phyloP scores from a whole-genome alignment of 2,113 vertebrate species.

The Cathartes aura region DNA sequence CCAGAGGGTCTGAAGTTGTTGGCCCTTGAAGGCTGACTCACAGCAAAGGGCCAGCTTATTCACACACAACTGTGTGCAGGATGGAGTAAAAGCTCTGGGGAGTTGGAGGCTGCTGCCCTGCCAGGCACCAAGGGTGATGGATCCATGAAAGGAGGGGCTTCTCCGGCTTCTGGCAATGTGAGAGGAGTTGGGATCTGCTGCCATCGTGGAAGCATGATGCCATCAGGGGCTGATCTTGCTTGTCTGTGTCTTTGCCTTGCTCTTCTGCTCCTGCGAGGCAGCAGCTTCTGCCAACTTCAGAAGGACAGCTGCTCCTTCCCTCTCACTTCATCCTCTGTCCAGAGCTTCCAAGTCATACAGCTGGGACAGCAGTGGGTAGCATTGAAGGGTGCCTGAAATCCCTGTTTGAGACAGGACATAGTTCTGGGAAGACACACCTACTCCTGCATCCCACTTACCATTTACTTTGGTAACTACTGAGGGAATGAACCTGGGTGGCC shows the following conservation, averaged over 20 bases:
- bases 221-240: not conserved
- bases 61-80: not conserved
- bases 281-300: not conserved
- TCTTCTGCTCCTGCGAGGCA: not conserved
- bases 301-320: not conserved
- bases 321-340: not conserved
- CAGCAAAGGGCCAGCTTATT: not conserved
- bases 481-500: conserved; percentile 19
- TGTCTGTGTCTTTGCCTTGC: not conserved
- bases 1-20: not conserved
- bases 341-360: not conserved
- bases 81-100: not conserved
- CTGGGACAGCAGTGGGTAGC: not conserved
- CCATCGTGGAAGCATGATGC: not conserved
- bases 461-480: not conserved
- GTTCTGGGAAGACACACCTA: not conserved
- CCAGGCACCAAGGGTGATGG: not conserved
- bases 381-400: not conserved
- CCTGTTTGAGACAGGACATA: not conserved
- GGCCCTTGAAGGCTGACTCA: not conserved
- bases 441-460: not conserved
- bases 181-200: not conserved
- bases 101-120: not conserved
- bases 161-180: rapidly evolving
- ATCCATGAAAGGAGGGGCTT: not conserved